Conservation (phyloP, 2,797 vertebrate species). For the Tenualosa ilisha region DNA sequence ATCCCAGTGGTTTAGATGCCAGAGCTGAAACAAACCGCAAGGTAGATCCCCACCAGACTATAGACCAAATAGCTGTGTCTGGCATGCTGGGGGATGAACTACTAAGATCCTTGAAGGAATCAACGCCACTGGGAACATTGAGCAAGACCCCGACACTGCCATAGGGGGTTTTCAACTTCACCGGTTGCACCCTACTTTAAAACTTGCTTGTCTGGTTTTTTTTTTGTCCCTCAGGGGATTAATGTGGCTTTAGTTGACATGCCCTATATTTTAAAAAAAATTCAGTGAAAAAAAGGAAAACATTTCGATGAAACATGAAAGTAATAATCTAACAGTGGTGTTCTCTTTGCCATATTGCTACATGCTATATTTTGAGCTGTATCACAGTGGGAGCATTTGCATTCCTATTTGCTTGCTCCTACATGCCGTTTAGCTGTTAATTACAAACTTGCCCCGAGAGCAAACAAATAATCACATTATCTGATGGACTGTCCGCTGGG, state of each 20-base stretch:
- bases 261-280: not conserved
- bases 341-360: not conserved
- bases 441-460: slow-evolving; percentile 71
- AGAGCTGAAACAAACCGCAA: not conserved
- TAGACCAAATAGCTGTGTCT: not conserved
- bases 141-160: not conserved
- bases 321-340: not conserved
- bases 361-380: not conserved
- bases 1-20: not conserved
- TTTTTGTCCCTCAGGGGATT: not conserved
- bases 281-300: no score
- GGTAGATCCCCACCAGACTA: not conserved
- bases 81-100: not conserved
- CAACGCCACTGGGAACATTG: not conserved
- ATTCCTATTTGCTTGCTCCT: slow-evolving; percentile 53
- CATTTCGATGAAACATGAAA: not conserved
- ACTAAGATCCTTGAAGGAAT: slow-evolving; percentile 14
- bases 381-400: slow-evolving; percentile 46
- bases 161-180: not conserved
- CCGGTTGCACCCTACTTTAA: not conserved
- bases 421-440: slow-evolving; percentile 73
- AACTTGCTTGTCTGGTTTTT: not conserved
- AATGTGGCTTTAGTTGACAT: slow-evolving; percentile 1
- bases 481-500: slow-evolving; percentile 73
- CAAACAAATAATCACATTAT: slow-evolving; percentile 75